phyloP scores from a whole-genome alignment of 2,888 invertebrate species.

The Nemotelus nigrinus region DNA sequence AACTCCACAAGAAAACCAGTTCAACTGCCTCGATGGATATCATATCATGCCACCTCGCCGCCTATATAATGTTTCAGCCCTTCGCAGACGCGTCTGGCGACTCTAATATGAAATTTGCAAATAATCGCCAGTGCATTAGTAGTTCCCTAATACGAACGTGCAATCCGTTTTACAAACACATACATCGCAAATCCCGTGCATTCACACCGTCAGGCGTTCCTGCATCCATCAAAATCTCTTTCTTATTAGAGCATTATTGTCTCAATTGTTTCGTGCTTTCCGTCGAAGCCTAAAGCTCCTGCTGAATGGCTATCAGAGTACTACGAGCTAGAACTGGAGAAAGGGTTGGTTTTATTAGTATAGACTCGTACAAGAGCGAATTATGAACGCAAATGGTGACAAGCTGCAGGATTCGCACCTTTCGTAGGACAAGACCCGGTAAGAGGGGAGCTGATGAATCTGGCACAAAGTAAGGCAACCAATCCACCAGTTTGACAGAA shows the following conservation, averaged over 20 bases:
- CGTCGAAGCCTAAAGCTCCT: not conserved
- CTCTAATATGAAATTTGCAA: not conserved
- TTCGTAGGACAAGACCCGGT: not conserved
- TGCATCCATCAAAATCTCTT: constrained; percentile 18
- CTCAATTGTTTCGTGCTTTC: constrained; percentile 20
- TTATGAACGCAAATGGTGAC: not conserved
- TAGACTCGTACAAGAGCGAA: not conserved
- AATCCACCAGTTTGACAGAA: not conserved
- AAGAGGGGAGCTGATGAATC: not conserved
- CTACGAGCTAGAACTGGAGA: too few species aligned
- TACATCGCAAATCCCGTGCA: not conserved
- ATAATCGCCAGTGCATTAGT: not conserved
- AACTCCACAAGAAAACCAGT: constrained; percentile 1
- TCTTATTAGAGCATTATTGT: constrained; percentile 19
- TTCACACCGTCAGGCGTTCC: not conserved
- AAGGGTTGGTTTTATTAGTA: not conserved
- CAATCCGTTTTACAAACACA: not conserved
- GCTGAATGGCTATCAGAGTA: not conserved
- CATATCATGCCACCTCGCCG: too few species aligned
- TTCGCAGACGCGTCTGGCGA: not conserved
- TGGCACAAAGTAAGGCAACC: not conserved
- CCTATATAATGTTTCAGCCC: not conserved
- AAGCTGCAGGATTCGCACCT: constrained; percentile 2
- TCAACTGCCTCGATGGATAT: not conserved
- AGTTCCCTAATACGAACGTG: not conserved